Percentiles rank a stretch among this genome's conserved stretches.
Conservation (phyloP, 2,888 invertebrate genomes). For the Sylvicola cinctus region DNA sequence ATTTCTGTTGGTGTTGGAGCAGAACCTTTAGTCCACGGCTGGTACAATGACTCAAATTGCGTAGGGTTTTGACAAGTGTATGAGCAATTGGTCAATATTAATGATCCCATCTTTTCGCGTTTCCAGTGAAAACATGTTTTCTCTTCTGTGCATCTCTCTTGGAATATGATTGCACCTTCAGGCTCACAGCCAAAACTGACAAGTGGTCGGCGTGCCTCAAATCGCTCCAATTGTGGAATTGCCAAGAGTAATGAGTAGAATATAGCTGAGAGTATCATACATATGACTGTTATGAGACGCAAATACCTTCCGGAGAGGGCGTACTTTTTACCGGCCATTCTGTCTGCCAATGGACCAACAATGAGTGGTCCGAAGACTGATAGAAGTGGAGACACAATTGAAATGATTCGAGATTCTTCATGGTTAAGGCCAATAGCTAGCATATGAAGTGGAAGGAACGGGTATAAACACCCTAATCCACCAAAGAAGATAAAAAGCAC, state of each 20-base stretch:
- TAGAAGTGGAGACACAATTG: slow-evolving; percentile 56
- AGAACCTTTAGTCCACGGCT: slow-evolving; percentile 17
- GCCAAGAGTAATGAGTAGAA: slow-evolving; percentile 44
- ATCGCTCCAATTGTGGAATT: slow-evolving; percentile 42
- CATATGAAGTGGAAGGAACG: slow-evolving; percentile 6
- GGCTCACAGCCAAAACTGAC: slow-evolving; percentile 53
- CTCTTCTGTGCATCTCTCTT: slow-evolving; percentile 47
- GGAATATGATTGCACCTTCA: slow-evolving; percentile 46
- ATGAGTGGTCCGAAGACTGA: slow-evolving; percentile 60
- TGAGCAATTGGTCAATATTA: slow-evolving; percentile 45
- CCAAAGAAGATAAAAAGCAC: slow-evolving; percentile 64
- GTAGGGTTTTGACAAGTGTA: slow-evolving; percentile 41
- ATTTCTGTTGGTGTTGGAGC: slow-evolving; percentile 8
- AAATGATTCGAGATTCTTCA: slow-evolving; percentile 55
- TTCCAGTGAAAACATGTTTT: slow-evolving; percentile 47
- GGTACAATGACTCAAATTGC: slow-evolving; percentile 21
- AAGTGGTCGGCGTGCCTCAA: slow-evolving; percentile 31
- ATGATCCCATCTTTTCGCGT: slow-evolving; percentile 36
- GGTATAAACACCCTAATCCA: slow-evolving; percentile 27
- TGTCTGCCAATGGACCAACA: slow-evolving; percentile 57
- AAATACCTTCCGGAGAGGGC: slow-evolving; percentile 37
- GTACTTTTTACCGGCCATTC: slow-evolving; percentile 20
- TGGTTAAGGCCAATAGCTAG: slow-evolving; percentile 38
- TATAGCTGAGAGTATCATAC: slow-evolving; percentile 43
- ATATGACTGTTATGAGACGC: slow-evolving; percentile 43